phyloP scores from a whole-genome alignment of 2,888 invertebrate species.

The Argynnis bischoffii region DNA sequence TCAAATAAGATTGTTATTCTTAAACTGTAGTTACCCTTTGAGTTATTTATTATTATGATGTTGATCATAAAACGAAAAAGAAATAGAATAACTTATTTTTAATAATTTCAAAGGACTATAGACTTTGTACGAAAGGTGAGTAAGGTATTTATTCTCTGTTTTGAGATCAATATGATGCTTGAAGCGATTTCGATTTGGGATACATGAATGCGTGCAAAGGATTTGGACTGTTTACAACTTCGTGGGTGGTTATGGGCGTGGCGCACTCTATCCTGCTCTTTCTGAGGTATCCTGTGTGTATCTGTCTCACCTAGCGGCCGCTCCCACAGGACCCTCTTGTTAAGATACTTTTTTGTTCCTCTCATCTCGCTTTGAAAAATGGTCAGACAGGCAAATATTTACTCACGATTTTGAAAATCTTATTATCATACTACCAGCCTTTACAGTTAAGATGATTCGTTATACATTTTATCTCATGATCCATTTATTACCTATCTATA shows the following conservation, averaged over 20 bases:
- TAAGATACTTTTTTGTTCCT: conserved; percentile 77
- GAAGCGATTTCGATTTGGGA: conserved; percentile 80
- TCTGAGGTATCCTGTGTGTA: conserved; percentile 45
- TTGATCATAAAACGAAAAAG: conserved; percentile 77
- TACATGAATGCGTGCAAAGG: conserved; percentile 82
- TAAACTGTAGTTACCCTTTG: conserved; percentile 74
- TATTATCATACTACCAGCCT: conserved; percentile 68
- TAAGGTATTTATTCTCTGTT: conserved; percentile 55
- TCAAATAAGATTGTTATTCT: conserved; percentile 80
- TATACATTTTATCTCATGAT: conserved; percentile 27
- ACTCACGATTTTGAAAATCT: conserved; percentile 80
- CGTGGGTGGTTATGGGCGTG: conserved; percentile 82
- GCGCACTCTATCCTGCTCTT: conserved; percentile 59
- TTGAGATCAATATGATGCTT: conserved; percentile 56
- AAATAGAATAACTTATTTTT: conserved; percentile 78
- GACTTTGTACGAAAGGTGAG: conserved; percentile 51
- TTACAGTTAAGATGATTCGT: conserved; percentile 27
- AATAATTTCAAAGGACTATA: conserved; percentile 55
- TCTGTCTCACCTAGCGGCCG: conserved; percentile 65
- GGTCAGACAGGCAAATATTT: conserved; percentile 80
- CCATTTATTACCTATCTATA: not conserved
- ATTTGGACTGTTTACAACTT: conserved; percentile 81
- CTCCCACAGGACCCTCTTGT: conserved; percentile 81
- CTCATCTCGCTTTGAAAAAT: conserved; percentile 72
- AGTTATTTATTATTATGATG: conserved; percentile 81